A percentile compares a stretch with the other conserved stretches of the same genome.
Evolutionary conservation across 2,888 invertebrate species (phyloP).

Genomic region (Arge pagana): DNA sequence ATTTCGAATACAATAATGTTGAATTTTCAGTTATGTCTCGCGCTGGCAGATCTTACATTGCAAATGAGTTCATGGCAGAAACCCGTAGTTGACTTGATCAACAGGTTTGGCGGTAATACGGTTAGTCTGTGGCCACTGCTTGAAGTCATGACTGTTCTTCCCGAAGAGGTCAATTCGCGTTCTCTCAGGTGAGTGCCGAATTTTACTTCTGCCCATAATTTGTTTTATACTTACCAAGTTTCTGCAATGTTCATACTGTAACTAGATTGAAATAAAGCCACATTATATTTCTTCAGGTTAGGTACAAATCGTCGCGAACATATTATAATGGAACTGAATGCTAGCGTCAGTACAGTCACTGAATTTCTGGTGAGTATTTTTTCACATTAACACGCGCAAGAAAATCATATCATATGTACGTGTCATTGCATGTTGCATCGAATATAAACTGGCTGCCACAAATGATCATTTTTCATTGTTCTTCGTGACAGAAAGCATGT

Average conservation of each 20-base stretch:
- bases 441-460: no score
- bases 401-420: no score
- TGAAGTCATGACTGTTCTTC: conserved; percentile 91
- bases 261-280: neutral
- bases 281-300: conserved; percentile 57
- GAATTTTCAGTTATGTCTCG: conserved; percentile 76
- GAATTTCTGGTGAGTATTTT: conserved; percentile 69
- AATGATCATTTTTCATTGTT: no score
- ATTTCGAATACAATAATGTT: neutral
- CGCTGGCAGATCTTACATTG: conserved; percentile 90
- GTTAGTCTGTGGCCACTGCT: conserved; percentile 81
- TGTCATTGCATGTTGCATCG: no score
- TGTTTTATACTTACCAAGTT: neutral
- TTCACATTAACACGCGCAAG: no score
- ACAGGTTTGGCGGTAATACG: conserved; percentile 68
- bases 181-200: conserved; percentile 62
- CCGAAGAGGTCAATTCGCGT: conserved; percentile 91
- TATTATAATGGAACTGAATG: conserved; percentile 77
- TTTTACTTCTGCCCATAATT: neutral
- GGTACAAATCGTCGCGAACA: conserved; percentile 91
- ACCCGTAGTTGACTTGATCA: conserved; percentile 83
- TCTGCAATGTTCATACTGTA: neutral
- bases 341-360: conserved; percentile 76
- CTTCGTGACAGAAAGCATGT: conserved; percentile 67
- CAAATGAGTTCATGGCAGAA: conserved; percentile 94